Evolutionary conservation across 2,888 invertebrate species (phyloP), one percentile per base, ranked within the genome.

Genomic region (Drosophila peninsularis): DNA sequence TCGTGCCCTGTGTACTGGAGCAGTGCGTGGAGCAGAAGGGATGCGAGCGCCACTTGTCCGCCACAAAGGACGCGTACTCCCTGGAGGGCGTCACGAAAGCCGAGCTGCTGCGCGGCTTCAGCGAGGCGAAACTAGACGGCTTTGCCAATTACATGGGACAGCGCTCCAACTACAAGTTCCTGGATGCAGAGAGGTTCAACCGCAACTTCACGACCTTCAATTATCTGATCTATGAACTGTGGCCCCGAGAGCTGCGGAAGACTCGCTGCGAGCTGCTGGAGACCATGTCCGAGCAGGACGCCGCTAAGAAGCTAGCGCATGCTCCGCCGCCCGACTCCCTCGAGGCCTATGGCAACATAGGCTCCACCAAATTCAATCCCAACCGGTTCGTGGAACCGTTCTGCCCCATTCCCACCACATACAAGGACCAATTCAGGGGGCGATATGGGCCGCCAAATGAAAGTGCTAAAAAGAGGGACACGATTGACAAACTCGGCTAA

Each of bases 151-250:
- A 21, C 0, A 47, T 47, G 39, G 21, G 14, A 3, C 63, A 71
- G 24, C 60, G 41, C 5, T 9, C 56, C 2, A 64, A 30, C 14
- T 11, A 41, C 0, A 64, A 67, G 11, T n/a, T 19, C 10, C 0
- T 49, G 13, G 66, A 79, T 52, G 68, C 21, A 9, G 80, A 71
- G 17, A 56, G 64, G 34, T 79, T 49, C 32, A 17, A 42, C 1
- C 56, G 36, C 14, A 79, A 80, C 42, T 80, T 19, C 24, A 71
- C 71, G 3, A 32, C 80, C 5, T 10, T 71, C 39, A 79, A 80
- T 27, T 61, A 58, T 1, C 24, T 80, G 24, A 32, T 69, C 11
- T 77, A 69, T 17, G 62, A 74, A 3, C 9, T 77, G 17, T 64
- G 56, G 57, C 80, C 79, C 17, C 60, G 57, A 30, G 41, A 66